Evolutionary conservation across 2,888 invertebrate species (phyloP).

Genomic region (Portevinia maculata): DNA sequence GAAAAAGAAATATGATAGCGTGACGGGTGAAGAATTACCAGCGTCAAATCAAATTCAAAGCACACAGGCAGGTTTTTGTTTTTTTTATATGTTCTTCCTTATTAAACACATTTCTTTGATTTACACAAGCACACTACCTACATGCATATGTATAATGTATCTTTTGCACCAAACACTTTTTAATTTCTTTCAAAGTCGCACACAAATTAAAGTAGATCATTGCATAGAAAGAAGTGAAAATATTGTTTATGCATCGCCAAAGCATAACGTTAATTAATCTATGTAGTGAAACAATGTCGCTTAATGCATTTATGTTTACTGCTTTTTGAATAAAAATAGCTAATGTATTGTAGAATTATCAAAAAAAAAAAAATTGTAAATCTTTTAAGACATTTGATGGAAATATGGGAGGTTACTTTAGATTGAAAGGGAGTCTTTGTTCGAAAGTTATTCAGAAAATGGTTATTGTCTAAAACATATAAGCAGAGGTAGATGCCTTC

Average conservation of each 20-base stretch:
- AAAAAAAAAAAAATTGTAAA: too few relatives aligned
- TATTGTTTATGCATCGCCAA: not conserved
- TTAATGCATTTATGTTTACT: too few relatives aligned
- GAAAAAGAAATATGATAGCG: slow-evolving; percentile 71
- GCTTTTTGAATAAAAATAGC: too few relatives aligned
- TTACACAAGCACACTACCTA: slow-evolving; percentile 17
- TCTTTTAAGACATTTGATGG: too few relatives aligned
- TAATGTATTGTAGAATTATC: too few relatives aligned
- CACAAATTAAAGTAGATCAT: slow-evolving; percentile 14
- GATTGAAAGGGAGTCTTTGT: too few relatives aligned
- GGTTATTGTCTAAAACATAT: too few relatives aligned
- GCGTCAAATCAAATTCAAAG: slow-evolving; percentile 63
- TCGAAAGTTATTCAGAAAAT: too few relatives aligned
- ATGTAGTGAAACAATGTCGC: not conserved
- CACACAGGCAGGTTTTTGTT: slow-evolving; percentile 71
- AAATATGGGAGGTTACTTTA: too few relatives aligned
- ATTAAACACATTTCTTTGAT: slow-evolving; percentile 5
- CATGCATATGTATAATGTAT: slow-evolving; percentile 10
- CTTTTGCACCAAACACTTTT: slow-evolving; percentile 31
- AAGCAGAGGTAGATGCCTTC: too few relatives aligned
- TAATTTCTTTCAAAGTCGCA: slow-evolving; percentile 6
- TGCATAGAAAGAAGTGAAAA: not conserved
- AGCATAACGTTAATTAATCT: too few relatives aligned
- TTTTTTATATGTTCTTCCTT: slow-evolving; percentile 2
- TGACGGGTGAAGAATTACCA: slow-evolving; percentile 67